Conservation (phyloP, 2,113 vertebrate genomes). For the Indri indri region DNA sequence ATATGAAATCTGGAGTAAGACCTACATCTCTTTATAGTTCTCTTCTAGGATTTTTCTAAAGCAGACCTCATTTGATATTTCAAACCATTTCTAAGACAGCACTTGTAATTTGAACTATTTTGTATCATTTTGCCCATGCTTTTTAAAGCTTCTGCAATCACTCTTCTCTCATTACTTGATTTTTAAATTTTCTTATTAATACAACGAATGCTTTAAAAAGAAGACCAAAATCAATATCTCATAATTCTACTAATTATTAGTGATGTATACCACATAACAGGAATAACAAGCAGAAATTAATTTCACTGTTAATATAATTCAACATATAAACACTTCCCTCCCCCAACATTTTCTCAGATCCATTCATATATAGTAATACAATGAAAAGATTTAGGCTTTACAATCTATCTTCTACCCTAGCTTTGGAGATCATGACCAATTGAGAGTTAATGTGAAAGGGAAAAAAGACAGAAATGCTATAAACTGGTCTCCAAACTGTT, state of each 20-base stretch:
- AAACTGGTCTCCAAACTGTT: background rate
- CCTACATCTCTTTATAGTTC: constrained; percentile 33
- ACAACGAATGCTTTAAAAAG: background rate
- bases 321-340: background rate
- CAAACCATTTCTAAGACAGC: constrained; percentile 56
- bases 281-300: background rate
- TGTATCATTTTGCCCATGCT: constrained; percentile 60
- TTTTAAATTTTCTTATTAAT: constrained; percentile 36
- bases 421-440: background rate
- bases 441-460: background rate
- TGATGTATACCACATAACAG: background rate
- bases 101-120: constrained; percentile 73
- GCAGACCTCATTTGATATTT: constrained; percentile 66
- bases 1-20: constrained; percentile 62
- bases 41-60: constrained; percentile 43
- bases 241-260: background rate
- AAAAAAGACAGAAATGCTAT: background rate
- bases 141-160: constrained; percentile 48
- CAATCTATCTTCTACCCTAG: background rate
- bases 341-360: background rate
- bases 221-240: background rate
- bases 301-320: background rate
- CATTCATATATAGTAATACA: background rate
- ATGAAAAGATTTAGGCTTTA: background rate
- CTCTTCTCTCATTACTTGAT: constrained; percentile 31